Evolutionary conservation across 2,797 vertebrate genomes (phyloP), one percentile per base, ranked within the genome.

Genomic region (Strix occidentalis): DNA sequence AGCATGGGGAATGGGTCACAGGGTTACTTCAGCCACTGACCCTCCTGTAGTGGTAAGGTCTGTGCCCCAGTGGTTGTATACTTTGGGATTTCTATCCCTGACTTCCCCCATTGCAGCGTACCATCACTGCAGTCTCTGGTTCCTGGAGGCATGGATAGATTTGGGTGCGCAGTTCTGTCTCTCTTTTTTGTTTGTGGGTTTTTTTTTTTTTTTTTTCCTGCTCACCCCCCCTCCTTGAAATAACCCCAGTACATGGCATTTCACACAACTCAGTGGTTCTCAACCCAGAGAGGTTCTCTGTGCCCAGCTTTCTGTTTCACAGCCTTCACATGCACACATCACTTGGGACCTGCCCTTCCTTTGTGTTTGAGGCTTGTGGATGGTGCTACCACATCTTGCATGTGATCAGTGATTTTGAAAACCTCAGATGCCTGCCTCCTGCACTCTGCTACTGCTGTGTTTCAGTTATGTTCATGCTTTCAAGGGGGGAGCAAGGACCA

Each of bases 61-160:
- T 74, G 56, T 68, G 41, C 14, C 43, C 8, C 25, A 5, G 25
- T 63, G 69, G 29, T 66, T 41, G 16, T 37, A 16, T 50, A 4
- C 17, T 24, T 50, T 0, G 23, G 14, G 29, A 57, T 91, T 83
- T 87, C 56, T 0, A 2, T 45, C 39, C 33, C 51, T 1, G 5
- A 0, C 13, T 50, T 7, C 20, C 28, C 29, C 5, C 2, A 0
- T 0, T 50, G 37, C 50, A 45, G 12, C 26, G 29, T 13, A 41
- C 25, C 25, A 19, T 65, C 18, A 4, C 43, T 84, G 39, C 33
- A 50, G 46, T 54, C 26, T 54, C 18, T 43, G 14, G 5, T 72
- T 88, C 37, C 35, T 54, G 57, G 14, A 2, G 12, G 0, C 24
- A 15, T 51, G 28, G n/a, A 1, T 60, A 19, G 23, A 16, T 91